Evolutionary conservation across 2,797 vertebrate genomes (phyloP).

Genomic region (Myripristis jacobus): DNA sequence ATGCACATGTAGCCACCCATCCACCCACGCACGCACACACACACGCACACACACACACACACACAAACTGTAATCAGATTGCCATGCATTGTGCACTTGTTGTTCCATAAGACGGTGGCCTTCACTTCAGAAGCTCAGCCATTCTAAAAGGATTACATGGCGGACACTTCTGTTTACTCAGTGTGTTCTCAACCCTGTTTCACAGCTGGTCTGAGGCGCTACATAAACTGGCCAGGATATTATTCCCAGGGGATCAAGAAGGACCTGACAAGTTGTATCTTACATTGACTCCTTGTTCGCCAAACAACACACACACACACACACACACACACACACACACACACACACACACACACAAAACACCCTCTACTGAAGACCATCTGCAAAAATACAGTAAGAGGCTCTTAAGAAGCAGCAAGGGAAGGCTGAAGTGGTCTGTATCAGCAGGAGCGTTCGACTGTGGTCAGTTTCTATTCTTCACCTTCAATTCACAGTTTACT

Average conservation of each 20-base stretch:
- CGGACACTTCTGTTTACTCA: constrained; percentile 64
- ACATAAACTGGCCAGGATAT: constrained; percentile 43
- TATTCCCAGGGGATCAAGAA: constrained; percentile 61
- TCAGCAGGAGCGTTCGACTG: constrained; percentile 8
- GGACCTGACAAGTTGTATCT: constrained; percentile 31
- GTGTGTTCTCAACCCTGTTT: constrained; percentile 62
- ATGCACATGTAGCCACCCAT: not conserved
- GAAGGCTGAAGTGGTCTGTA: constrained; percentile 14
- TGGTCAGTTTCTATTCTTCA: not conserved
- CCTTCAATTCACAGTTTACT: constrained; percentile 4
- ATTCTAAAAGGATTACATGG: constrained; percentile 73
- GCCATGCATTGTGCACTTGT: constrained; percentile 59
- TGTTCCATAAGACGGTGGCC: constrained; percentile 53
- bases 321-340: not conserved
- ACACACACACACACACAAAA: not conserved
- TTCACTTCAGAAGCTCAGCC: constrained; percentile 69
- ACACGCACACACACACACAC: constrained; percentile 5
- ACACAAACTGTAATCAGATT: constrained; percentile 72
- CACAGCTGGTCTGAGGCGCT: constrained; percentile 55
- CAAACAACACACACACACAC: constrained; percentile 7
- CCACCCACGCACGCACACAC: constrained; percentile 13
- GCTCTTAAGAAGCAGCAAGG: not conserved
- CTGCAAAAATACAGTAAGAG: not conserved
- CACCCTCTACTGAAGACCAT: not conserved
- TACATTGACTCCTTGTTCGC: constrained; percentile 11